These are phyloP conservation scores for Centrocercus urophasianus DNA, from an alignment of 2,113 vertebrate genomes.

Conservation along the genomic window DNA sequence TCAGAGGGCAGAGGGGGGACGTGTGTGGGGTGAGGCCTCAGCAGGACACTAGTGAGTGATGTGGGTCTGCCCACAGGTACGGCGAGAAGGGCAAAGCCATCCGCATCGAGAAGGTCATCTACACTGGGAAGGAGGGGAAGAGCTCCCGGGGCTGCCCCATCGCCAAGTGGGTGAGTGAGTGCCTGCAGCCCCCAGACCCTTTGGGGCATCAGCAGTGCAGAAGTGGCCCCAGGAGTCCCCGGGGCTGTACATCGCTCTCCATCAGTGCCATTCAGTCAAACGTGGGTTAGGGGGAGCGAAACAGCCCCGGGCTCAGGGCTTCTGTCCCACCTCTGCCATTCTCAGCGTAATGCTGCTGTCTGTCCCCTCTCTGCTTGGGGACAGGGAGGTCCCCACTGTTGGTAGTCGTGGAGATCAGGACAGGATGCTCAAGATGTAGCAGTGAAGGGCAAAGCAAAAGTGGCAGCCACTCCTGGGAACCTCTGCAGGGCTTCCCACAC, in stretches of 20 bases:
- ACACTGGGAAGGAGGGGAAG: conserved; percentile 95
- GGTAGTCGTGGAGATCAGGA: accelerated
- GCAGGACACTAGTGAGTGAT: accelerated
- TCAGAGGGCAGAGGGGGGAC: not conserved
- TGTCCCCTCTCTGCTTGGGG: not conserved
- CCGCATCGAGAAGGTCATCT: conserved; percentile 95
- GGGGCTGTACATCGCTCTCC: too few species aligned
- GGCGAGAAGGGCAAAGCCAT: conserved; percentile 95
- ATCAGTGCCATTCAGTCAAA: not conserved
- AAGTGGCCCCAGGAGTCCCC: too few species aligned
- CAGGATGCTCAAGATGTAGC: accelerated
- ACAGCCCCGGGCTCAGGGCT: not conserved
- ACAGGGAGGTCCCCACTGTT: accelerated
- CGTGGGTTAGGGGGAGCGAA: not conserved
- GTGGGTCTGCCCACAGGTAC: conserved; percentile 74
- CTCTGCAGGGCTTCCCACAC: not conserved
- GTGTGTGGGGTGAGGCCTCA: too few species aligned
- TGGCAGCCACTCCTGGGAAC: accelerated
- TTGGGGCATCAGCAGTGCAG: not conserved
- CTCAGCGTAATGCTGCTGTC: not conserved
- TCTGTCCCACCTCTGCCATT: accelerated
- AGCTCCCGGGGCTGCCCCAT: conserved; percentile 98
- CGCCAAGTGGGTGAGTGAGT: conserved; percentile 98
- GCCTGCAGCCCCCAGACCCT: not conserved
- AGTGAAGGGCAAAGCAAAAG: not conserved